Conservation (phyloP, 2,113 vertebrate genomes). For the Cyanoramphus novaezelandiae region DNA sequence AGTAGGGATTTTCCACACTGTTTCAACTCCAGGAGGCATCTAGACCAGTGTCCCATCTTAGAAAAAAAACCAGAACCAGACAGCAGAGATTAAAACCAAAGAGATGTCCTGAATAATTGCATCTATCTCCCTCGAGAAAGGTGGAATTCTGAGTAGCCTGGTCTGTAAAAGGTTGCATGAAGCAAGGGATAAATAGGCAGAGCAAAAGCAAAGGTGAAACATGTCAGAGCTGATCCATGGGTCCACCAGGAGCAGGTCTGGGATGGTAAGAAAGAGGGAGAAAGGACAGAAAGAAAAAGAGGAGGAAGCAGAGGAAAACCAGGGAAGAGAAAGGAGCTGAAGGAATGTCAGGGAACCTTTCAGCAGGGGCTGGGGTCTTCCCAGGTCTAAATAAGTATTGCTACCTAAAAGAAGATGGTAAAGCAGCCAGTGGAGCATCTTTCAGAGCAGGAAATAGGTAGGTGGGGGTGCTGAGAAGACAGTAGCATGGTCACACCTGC, state of each 20-base stretch:
- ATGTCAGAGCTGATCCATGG: not conserved
- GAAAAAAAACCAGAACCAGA: not conserved
- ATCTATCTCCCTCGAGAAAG: not conserved
- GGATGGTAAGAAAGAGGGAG: not conserved
- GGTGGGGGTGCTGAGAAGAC: not conserved
- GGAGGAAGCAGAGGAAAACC: not conserved
- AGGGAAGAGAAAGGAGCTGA: not conserved
- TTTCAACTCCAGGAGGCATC: not conserved
- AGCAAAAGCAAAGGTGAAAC: not conserved
- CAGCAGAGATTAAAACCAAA: not conserved
- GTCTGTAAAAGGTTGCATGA: accelerated
- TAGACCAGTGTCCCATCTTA: not conserved
- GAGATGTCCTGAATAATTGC: not conserved
- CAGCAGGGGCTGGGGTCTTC: not conserved
- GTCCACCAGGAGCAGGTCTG: not conserved
- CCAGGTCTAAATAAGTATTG: not conserved
- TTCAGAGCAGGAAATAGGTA: not conserved
- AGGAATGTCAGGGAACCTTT: not conserved
- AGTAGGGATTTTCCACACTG: accelerated
- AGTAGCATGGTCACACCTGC: not conserved
- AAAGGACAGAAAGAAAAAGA: not conserved
- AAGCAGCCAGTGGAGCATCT: not conserved
- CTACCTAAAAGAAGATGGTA: not conserved
- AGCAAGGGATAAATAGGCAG: not conserved
- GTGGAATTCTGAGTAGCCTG: not conserved